A percentile compares a stretch with the other conserved stretches of the same genome.
Evolutionary conservation across 2,888 invertebrate genomes (phyloP).

Genomic region (Zootermopsis nevadensis): DNA sequence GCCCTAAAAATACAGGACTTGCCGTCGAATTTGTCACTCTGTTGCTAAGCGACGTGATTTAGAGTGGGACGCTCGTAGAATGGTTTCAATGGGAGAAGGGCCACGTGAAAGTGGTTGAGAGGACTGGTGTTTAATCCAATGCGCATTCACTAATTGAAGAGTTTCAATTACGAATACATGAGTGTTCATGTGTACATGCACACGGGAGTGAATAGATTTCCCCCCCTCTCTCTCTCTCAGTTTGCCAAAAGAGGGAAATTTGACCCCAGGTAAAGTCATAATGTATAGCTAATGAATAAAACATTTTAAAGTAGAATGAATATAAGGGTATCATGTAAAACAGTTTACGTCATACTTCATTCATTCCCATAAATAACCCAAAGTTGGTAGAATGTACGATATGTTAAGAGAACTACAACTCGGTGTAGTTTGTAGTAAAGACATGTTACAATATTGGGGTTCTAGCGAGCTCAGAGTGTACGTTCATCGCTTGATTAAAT

Average conservation of each 20-base stretch:
- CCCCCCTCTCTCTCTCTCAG: no score
- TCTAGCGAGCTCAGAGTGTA: background rate
- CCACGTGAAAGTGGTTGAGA: background rate
- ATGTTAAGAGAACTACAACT: no score
- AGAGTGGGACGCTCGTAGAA: background rate
- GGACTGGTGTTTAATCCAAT: conserved; percentile 34
- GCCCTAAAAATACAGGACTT: background rate
- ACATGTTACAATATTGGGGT: background rate
- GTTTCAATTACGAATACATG: conserved; percentile 35
- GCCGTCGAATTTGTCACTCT: conserved; percentile 4
- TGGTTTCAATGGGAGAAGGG: background rate
- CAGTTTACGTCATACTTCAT: background rate
- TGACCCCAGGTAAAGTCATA: conserved; percentile 22
- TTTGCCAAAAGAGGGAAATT: conserved; percentile 1
- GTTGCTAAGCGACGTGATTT: background rate
- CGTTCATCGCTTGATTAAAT: no score
- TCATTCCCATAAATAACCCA: background rate
- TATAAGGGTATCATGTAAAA: conserved; percentile 12
- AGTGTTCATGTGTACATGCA: conserved; percentile 9
- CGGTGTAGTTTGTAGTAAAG: no score
- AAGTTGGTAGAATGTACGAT: no score
- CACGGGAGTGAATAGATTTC: no score
- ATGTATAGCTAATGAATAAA: conserved; percentile 24
- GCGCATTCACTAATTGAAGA: conserved; percentile 31
- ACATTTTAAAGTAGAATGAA: conserved; percentile 15